Evolutionary conservation across 2,888 invertebrate species (phyloP).

Genomic region (Chesias legatella): DNA sequence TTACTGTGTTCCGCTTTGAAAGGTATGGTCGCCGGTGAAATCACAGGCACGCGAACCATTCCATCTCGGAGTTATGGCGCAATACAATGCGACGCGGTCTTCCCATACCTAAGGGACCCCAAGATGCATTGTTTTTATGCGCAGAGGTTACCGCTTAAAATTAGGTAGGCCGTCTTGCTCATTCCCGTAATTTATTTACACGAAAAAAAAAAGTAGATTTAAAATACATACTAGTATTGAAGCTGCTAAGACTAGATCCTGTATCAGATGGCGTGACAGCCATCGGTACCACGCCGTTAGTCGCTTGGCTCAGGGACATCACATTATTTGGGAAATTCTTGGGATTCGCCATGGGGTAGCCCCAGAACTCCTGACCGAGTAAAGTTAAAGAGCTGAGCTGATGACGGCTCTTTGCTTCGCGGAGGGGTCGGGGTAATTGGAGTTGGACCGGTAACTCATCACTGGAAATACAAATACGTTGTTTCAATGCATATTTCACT

Average conservation of each 20-base stretch:
- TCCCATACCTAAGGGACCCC: too few relatives aligned
- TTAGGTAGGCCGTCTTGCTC: too few relatives aligned
- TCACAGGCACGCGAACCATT: too few relatives aligned
- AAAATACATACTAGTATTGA: constrained; percentile 79
- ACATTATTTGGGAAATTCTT: constrained; percentile 73
- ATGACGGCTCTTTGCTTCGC: constrained; percentile 93
- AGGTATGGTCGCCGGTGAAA: too few relatives aligned
- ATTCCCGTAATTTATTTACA: too few relatives aligned
- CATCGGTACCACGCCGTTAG: constrained; percentile 67
- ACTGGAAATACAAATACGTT: constrained; percentile 63
- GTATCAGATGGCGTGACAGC: constrained; percentile 82
- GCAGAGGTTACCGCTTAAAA: too few relatives aligned
- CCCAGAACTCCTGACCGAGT: constrained; percentile 93
- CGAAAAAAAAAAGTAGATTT: too few relatives aligned
- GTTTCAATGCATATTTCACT: too few relatives aligned
- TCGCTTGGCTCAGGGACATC: constrained; percentile 59
- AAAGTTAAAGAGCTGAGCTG: constrained; percentile 94
- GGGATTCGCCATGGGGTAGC: constrained; percentile 88
- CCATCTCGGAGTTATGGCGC: too few relatives aligned
- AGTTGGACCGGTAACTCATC: constrained; percentile 96
- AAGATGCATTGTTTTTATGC: too few relatives aligned
- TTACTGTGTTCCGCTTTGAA: too few relatives aligned
- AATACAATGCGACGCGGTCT: too few relatives aligned
- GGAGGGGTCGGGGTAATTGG: constrained; percentile 90
- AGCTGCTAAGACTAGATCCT: constrained; percentile 88